Base-by-base conservation (phyloP, 2,888 invertebrate species). In the Conops quadrifasciatus region DNA sequence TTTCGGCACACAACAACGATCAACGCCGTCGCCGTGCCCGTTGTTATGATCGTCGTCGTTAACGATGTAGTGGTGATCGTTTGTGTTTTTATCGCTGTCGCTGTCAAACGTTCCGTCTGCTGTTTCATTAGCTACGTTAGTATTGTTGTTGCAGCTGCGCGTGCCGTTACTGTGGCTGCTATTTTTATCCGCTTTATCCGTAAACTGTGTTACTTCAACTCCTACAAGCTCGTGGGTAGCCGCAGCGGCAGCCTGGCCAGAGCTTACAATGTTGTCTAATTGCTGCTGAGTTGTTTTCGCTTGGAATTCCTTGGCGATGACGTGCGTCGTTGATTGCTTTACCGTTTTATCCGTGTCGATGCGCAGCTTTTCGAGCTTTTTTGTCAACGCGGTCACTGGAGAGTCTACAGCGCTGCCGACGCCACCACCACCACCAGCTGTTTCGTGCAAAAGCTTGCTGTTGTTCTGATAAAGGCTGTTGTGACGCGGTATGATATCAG, bases 401-500 rank as follows among this genome's bases (percentile, higher is more conserved):
- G 85, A 83, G 75, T 84, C 84, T 47, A 75, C 76, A 30, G 72
- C 75, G 19, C 66, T 62, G 9, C 53, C 62, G 26, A 9, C 72
- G 63, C 49, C 60, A 36, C 65, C 56, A 36, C 65, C 59, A 53
- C 49, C 53, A 58, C 59, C 67, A 53, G 70, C 73, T 49, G 68
- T 30, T 70, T 73, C 73, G 67, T 49, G 49, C 53, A 69, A 70
- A 71, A 75, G 72, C 65, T 75, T 75, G 64, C 73, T 75, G 60
- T 73, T 75, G 63, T 16, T 63, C 9, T 36, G 36, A 36, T 36
- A 36, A 36, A 36, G 36, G 9, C 36, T 36, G 26, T 47, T 63
- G 67, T 80, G 79, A 59, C 82, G 78, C 63, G 87, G 82, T 72
- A 88, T 87, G 68, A 88, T 83, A 79, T 88, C 88, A 15, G 88